A percentile compares a stretch with the other conserved stretches of the same genome.
Conservation (phyloP, 2,113 vertebrate genomes). For the Myocastor coypus region DNA sequence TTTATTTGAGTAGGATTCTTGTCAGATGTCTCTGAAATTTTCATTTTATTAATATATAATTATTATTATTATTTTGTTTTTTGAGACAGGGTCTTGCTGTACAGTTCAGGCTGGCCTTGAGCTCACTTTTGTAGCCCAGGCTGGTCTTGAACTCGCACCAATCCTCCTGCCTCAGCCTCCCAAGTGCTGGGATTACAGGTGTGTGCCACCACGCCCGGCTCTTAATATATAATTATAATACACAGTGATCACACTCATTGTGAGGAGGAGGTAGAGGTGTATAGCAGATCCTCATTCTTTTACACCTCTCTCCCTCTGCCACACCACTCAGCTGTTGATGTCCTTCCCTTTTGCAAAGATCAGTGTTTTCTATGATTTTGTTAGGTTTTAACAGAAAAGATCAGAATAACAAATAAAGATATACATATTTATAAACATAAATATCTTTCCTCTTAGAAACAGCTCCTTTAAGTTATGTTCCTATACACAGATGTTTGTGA, state of each 20-base stretch:
- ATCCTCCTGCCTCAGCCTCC: too few species aligned
- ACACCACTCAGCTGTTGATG: not conserved
- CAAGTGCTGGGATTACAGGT: too few species aligned
- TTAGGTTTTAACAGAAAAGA: constrained; percentile 21
- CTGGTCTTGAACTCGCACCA: too few species aligned
- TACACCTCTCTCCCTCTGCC: not conserved
- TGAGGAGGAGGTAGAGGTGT: not conserved
- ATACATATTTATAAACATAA: too few species aligned
- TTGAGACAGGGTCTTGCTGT: too few species aligned
- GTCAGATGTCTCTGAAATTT: not conserved
- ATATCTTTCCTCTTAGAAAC: constrained; percentile 19
- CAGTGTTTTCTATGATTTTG: not conserved
- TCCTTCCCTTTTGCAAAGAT: not conserved
- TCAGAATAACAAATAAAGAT: not conserved
- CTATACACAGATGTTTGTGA: not conserved
- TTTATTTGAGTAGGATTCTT: not conserved
- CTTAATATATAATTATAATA: not conserved
- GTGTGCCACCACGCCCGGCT: too few species aligned
- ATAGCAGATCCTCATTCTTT: not conserved
- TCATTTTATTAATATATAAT: not conserved
- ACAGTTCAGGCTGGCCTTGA: too few species aligned
- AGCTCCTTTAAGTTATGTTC: constrained; percentile 2
- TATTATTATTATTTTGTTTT: not conserved
- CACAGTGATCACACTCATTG: not conserved
- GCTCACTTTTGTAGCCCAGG: too few species aligned